These are phyloP conservation scores for Bos javanicus DNA, from an alignment of 2,113 vertebrate genomes.

Conservation along the genomic window DNA sequence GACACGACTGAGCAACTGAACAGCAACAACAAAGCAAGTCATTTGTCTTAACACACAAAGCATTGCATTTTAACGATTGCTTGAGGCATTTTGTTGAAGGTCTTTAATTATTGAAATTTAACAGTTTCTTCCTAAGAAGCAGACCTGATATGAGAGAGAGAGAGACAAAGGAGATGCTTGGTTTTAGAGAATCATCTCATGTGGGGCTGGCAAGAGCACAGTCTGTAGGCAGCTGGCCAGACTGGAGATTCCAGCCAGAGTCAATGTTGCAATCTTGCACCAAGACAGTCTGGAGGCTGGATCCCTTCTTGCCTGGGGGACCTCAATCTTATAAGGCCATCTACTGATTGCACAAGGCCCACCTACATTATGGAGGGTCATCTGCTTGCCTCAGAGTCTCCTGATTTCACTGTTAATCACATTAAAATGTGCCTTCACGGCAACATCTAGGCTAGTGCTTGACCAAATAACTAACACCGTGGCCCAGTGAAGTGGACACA, in stretches of 20 bases:
- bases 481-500: not conserved
- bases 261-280: not conserved
- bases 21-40: not conserved
- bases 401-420: not conserved
- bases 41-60: not conserved
- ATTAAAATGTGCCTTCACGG: not conserved
- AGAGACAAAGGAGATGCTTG: not conserved
- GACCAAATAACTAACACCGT: not conserved
- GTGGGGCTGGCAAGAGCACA: not conserved
- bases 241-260: not conserved
- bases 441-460: not conserved
- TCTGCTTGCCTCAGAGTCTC: not conserved
- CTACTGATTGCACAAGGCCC: not conserved
- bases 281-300: not conserved
- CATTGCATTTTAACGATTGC: not conserved
- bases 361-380: not conserved
- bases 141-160: not conserved
- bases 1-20: not conserved
- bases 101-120: constrained; percentile 13
- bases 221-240: not conserved
- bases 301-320: not conserved
- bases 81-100: not conserved
- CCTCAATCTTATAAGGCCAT: not conserved
- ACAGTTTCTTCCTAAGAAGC: not conserved
- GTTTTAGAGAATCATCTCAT: not conserved